Percentiles rank a stretch among this genome's conserved stretches.
These are phyloP conservation scores for Tigriopus californicus DNA, from an alignment of 2,888 invertebrate genomes.

Conservation along the genomic window DNA sequence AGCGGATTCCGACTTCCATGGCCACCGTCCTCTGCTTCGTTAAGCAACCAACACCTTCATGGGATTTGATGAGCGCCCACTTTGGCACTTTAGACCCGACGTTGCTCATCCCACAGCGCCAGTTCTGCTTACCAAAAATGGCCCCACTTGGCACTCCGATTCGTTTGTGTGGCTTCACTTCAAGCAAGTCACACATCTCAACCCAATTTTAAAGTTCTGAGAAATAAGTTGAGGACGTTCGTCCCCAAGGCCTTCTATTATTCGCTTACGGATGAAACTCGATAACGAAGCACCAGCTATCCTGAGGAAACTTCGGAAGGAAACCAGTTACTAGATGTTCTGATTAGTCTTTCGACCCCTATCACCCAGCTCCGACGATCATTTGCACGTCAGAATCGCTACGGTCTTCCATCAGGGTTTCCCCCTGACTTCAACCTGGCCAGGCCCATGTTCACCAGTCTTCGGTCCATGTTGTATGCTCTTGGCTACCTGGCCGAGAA, in stretches of 20 bases:
- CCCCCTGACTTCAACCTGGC: constrained; percentile 45
- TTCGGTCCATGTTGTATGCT: constrained; percentile 49
- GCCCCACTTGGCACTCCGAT: constrained; percentile 37
- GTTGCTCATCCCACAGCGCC: constrained; percentile 58
- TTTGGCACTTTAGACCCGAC: constrained; percentile 48
- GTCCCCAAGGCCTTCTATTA: constrained; percentile 49
- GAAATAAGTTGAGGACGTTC: constrained; percentile 52
- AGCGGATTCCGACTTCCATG: constrained; percentile 54
- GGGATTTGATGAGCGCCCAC: constrained; percentile 40
- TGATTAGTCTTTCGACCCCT: constrained; percentile 46
- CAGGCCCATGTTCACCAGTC: constrained; percentile 54
- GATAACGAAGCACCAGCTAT: constrained; percentile 39
- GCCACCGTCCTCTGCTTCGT: constrained; percentile 52
- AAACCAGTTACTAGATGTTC: constrained; percentile 59
- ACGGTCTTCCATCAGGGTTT: constrained; percentile 50
- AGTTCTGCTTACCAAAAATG: constrained; percentile 59
- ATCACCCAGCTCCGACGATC: constrained; percentile 54
- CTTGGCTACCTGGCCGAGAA: constrained; percentile 34
- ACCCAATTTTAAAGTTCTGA: constrained; percentile 59
- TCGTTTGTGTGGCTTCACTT: constrained; percentile 9
- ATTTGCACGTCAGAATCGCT: constrained; percentile 60
- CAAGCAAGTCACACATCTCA: constrained; percentile 34
- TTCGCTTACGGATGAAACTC: constrained; percentile 51
- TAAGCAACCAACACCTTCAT: constrained; percentile 42
- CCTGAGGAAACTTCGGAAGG: constrained; percentile 55